A percentile compares a stretch with the other conserved stretches of the same genome.
Conservation (phyloP, 2,888 invertebrate genomes). For the Pantelozetes paolii region DNA sequence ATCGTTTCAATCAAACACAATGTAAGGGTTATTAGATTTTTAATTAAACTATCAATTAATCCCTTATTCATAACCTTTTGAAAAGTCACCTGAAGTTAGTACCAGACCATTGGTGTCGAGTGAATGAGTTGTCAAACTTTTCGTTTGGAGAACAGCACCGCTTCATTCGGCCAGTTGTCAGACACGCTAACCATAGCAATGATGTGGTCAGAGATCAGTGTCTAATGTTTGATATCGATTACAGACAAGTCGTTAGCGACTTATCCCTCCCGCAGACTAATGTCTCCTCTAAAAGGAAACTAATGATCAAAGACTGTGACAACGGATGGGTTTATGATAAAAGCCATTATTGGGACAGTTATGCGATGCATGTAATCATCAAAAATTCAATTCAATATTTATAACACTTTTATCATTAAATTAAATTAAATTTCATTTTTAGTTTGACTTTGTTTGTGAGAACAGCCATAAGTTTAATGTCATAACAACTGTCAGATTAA, state of each 20-base stretch:
- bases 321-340: slow-evolving; percentile 39
- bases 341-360: slow-evolving; percentile 36
- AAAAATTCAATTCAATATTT: background rate
- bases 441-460: slow-evolving; percentile 39
- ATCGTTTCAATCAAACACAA: slow-evolving; percentile 28
- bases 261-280: slow-evolving; percentile 16
- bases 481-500: slow-evolving; percentile 3
- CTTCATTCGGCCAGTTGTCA: slow-evolving; percentile 36
- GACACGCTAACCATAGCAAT: background rate
- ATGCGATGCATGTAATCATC: slow-evolving; percentile 41
- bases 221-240: slow-evolving; percentile 43
- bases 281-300: background rate
- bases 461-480: slow-evolving; percentile 19
- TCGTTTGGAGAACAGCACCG: slow-evolving; percentile 38
- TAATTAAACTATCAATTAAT: background rate
- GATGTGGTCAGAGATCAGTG: slow-evolving; percentile 7
- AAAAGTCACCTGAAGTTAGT: slow-evolving; percentile 23
- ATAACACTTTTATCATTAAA: background rate
- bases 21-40: slow-evolving; percentile 15
- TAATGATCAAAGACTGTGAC: slow-evolving; percentile 29
- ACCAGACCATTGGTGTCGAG: slow-evolving; percentile 43
- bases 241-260: slow-evolving; percentile 24
- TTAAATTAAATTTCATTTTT: background rate
- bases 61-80: background rate
- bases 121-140: slow-evolving; percentile 34